Conservation (phyloP, 2,888 invertebrate genomes). For the Mythimna impura region DNA sequence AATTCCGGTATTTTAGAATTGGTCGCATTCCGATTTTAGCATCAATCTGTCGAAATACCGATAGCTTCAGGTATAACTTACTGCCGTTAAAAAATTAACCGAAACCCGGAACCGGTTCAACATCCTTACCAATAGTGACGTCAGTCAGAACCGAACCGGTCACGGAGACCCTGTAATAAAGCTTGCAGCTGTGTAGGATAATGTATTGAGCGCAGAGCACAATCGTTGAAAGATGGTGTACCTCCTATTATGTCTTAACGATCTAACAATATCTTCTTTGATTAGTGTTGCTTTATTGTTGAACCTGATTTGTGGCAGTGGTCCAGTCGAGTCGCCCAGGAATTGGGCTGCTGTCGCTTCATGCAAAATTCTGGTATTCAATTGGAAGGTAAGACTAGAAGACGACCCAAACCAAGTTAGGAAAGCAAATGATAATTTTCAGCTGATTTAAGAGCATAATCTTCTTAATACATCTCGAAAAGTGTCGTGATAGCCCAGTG, state of each 20-base stretch:
- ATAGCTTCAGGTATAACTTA: too few relatives aligned
- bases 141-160: neutral
- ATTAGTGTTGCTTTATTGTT: conserved; percentile 20
- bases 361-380: too few relatives aligned
- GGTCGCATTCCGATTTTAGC: neutral
- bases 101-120: conserved; percentile 8
- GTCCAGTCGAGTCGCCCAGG: too few relatives aligned
- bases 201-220: conserved; percentile 3
- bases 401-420: too few relatives aligned
- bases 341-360: too few relatives aligned
- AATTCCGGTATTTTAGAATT: neutral
- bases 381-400: too few relatives aligned
- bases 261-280: conserved; percentile 20
- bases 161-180: neutral
- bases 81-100: neutral
- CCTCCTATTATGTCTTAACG: neutral
- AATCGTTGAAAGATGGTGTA: conserved; percentile 16
- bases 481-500: too few relatives aligned
- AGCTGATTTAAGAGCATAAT: too few relatives aligned
- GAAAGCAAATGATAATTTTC: too few relatives aligned
- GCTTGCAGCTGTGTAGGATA: conserved; percentile 21
- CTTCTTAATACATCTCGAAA: too few relatives aligned
- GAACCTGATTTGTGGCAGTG: neutral
- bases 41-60: neutral
- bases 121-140: neutral